Base-by-base conservation (phyloP, 2,113 vertebrate genomes). In the Callorhinus ursinus region DNA sequence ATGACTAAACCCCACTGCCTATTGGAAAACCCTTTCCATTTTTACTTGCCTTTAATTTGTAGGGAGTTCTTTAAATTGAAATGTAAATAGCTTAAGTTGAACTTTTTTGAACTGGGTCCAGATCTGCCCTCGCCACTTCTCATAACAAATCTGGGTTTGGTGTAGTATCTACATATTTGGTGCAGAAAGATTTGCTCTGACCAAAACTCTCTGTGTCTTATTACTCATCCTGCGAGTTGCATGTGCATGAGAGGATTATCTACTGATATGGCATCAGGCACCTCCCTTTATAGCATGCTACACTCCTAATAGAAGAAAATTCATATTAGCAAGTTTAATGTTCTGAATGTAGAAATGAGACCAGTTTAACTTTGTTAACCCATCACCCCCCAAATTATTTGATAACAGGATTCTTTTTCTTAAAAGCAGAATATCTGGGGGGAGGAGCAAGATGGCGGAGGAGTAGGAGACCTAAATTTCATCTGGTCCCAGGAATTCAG, bases 271-370 rank as follows among this genome's bases (percentile, higher is more conserved):
- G 33, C 10, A 69, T 31, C 26, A 26, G 31, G 26, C 4, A 4
- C 24, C 3, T 15, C 11, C 2, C 28, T 53, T 24, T 3, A 31
- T 8, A 83, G n/a, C 4, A 9, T 1, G 21, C 1, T 22, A 9
- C 5, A 10, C 61, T 80, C 18, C 46, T 69, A n/a, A 46, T 0
- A 12, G 33, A 55, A 24, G 39, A 6, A 10, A 76, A 39, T 28
- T 74, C 51, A 22, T 6, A 16, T 21, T 12, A 83, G 46, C 5
- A 36, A 53, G 33, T 72, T 39, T 28, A 87, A 74, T 87, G 10
- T 46, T 87, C 22, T 83, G 39, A 79, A 65, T 1, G 0, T 74
- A 28, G 22, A 24, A 57, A 69, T 21, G 31, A 80, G 39, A 81
- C 39, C 83, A 5, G 13, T 39, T 87, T 93, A 90, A 90, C 55